Evolutionary conservation across 1,140 invertebrate genomes (phyloP).

Genomic region (Drosophila sproati): DNA sequence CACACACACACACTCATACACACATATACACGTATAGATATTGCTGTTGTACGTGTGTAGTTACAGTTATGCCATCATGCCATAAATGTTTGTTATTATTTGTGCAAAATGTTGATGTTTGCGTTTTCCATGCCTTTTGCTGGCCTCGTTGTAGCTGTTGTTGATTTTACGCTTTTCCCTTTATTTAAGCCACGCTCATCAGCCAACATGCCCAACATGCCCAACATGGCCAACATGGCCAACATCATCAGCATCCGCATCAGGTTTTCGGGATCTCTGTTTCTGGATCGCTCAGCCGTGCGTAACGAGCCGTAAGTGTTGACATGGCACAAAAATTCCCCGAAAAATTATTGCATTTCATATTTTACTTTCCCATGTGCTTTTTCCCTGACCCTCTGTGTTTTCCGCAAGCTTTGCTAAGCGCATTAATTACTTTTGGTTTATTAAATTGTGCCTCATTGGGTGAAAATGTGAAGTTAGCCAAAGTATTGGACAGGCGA

Average conservation of each 20-base stretch:
- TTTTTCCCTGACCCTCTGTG: not conserved
- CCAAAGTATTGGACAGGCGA: conserved; percentile 31
- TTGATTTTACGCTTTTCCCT: conserved; percentile 59
- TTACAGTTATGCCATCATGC: conserved; percentile 60
- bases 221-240: conserved; percentile 26
- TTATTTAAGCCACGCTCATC: conserved; percentile 60
- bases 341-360: conserved; percentile 75
- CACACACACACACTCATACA: conserved; percentile 21
- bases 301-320: conserved; percentile 81
- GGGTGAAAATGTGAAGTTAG: conserved; percentile 3
- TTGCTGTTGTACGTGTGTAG: conserved; percentile 57
- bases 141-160: conserved; percentile 18
- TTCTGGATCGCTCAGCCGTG: conserved; percentile 44
- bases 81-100: conserved; percentile 77
- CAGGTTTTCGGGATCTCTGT: conserved; percentile 7
- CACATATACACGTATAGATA: conserved; percentile 28
- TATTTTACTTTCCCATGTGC: conserved; percentile 47
- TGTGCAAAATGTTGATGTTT: conserved; percentile 81
- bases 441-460: conserved; percentile 42
- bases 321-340: conserved; percentile 76
- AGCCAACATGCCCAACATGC: conserved; percentile 41
- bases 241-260: conserved; percentile 41
- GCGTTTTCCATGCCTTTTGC: conserved; percentile 70
- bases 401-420: conserved; percentile 34
- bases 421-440: conserved; percentile 70